phyloP scores from a whole-genome alignment of 2,888 invertebrate species.

The Calameuta idolon region DNA sequence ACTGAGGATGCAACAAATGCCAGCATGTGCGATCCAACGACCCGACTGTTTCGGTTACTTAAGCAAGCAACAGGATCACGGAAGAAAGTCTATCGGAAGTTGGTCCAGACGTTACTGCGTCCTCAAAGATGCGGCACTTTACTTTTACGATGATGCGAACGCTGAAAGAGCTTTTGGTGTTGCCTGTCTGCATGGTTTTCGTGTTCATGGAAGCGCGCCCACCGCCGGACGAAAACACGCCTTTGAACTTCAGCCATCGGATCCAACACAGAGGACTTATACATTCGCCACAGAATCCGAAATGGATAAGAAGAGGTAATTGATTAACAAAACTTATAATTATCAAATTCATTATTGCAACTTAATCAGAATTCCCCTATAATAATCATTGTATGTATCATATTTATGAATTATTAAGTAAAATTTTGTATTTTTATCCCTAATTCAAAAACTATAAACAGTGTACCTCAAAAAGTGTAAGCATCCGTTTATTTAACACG shows the following conservation, averaged over 20 bases:
- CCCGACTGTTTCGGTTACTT: conserved; percentile 96
- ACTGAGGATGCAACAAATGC: conserved; percentile 82
- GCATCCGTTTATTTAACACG: too few species aligned
- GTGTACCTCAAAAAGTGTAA: too few species aligned
- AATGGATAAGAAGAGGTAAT: conserved; percentile 92
- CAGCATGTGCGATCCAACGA: conserved; percentile 82
- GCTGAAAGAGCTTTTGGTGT: conserved; percentile 92
- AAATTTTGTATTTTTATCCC: too few species aligned
- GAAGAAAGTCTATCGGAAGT: conserved; percentile 81
- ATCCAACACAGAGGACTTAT: conserved; percentile 87
- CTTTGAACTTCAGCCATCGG: conserved; percentile 91
- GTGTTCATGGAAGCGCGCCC: conserved; percentile 85
- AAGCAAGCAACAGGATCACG: conserved; percentile 76
- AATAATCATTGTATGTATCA: not conserved
- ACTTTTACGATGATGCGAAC: conserved; percentile 91
- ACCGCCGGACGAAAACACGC: conserved; percentile 89
- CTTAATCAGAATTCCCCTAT: not conserved
- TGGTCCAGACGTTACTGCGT: conserved; percentile 96
- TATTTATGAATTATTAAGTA: too few species aligned
- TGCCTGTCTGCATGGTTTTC: conserved; percentile 94
- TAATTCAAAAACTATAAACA: too few species aligned
- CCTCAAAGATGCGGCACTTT: conserved; percentile 93
- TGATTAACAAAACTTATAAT: not conserved
- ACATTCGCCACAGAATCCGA: conserved; percentile 95
- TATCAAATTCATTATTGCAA: conserved; percentile 5